Conservation (phyloP, 2,888 invertebrate genomes). For the Coenonympha glycerion region DNA sequence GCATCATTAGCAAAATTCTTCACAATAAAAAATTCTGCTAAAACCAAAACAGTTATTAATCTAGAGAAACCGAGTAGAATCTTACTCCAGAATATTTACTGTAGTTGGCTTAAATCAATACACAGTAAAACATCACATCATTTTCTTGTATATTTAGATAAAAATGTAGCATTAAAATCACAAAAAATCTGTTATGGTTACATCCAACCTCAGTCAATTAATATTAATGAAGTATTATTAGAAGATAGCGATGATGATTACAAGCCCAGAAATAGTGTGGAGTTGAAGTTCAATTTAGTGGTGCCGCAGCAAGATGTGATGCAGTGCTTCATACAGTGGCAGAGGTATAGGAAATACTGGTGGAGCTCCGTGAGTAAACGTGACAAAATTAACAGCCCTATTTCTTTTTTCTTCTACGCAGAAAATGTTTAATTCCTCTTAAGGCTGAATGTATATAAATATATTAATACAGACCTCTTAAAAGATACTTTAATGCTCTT, state of each 20-base stretch:
- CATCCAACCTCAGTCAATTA: conserved; percentile 31
- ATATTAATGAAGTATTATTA: conserved; percentile 30
- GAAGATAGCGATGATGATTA: conserved; percentile 33
- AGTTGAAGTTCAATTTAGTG: conserved; percentile 57
- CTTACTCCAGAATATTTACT: conserved; percentile 52
- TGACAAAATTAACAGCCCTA: conserved; percentile 3
- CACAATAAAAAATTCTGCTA: conserved; percentile 34
- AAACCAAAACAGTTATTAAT: conserved; percentile 34
- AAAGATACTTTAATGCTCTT: no score
- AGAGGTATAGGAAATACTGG: conserved; percentile 87
- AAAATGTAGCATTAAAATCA: conserved; percentile 21
- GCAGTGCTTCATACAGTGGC: conserved; percentile 83
- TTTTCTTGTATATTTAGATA: conserved; percentile 46
- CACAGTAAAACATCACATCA: conserved; percentile 47
- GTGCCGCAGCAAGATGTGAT: conserved; percentile 67
- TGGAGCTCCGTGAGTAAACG: conserved; percentile 83
- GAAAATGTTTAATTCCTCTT: no score
- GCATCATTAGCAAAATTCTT: conserved; percentile 51
- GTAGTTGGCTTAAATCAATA: conserved; percentile 53
- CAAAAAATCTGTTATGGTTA: conserved; percentile 38
- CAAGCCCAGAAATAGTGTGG: conserved; percentile 31
- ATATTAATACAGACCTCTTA: no score
- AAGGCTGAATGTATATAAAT: no score
- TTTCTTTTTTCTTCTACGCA: neutral
- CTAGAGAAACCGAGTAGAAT: conserved; percentile 48